Base-by-base conservation (phyloP, 2,113 vertebrate species). In the Copsychus sechellarum region DNA sequence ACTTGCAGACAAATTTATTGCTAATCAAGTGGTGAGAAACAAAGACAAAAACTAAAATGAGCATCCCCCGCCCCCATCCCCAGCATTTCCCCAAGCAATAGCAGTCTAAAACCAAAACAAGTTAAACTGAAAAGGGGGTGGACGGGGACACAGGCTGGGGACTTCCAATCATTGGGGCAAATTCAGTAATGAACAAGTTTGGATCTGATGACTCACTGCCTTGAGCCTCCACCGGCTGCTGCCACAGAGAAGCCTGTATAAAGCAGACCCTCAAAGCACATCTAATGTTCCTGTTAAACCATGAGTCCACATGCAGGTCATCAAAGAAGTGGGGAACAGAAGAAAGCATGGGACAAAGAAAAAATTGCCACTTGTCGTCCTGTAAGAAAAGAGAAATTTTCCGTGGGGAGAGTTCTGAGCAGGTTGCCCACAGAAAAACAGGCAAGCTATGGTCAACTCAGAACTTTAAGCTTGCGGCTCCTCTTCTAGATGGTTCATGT, bases 21-120 rank as follows among this genome's bases (percentile, higher is more conserved):
- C 28, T 24, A 62, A 45, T n/a, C 12, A 66, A 14, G 53, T 20
- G 9, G 19, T 14, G 5, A 88, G 42, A 93, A 88, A 60, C 54
- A 61, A 73, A 77, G 33, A 48, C 10, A 70, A 76, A 73, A 72
- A 2, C 29, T 61, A 48, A 76, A 90, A 50, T 12, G 14, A 38
- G 28, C n/a, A 38, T 45, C 5, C 38, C 25, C 31, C 5, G 1
- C 12, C 19, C 16, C 9, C 1, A 25, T 10, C 5, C 21, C 5
- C n/a, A 34, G 23, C 26, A 90, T 40, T 64, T 84, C 29, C 58
- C 26, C 38, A 84, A 38, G 57, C 38, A 91, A 65, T 4, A 78
- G 47, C n/a, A 86, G 65, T 7, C 24, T 57, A 50, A 81, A 80
- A 62, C 11, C 24, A 64, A 80, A 76, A 45, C 14, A 69, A 91